phyloP scores from a whole-genome alignment of 2,888 invertebrate genomes.

The Mactromeris polynyma region DNA sequence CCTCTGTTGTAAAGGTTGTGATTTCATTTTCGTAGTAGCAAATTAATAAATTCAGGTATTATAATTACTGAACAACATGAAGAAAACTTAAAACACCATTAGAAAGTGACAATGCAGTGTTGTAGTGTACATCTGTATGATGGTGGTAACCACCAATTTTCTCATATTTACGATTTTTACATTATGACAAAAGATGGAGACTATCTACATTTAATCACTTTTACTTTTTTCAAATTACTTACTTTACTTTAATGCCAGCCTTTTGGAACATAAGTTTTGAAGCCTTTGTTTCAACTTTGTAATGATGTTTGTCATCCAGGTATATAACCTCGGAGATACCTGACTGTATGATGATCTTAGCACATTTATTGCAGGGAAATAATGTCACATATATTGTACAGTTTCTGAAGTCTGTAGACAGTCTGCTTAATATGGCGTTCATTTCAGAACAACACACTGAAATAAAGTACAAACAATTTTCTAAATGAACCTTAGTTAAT shows the following conservation, averaged over 20 bases:
- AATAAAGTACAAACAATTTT: conserved; percentile 26
- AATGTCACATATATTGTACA: conserved; percentile 95
- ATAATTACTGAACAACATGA: no score
- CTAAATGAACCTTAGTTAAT: no score
- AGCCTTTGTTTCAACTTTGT: conserved; percentile 89
- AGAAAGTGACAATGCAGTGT: no score
- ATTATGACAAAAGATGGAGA: no score
- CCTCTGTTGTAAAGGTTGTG: no score
- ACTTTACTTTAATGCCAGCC: conserved; percentile 86
- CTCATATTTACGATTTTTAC: no score
- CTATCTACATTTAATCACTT: no score
- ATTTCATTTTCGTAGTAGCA: no score
- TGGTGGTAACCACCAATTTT: no score
- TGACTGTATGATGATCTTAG: conserved; percentile 97
- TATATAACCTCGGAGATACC: conserved; percentile 92
- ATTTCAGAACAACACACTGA: conserved; percentile 98
- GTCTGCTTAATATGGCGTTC: conserved; percentile 97
- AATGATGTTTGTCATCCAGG: conserved; percentile 92
- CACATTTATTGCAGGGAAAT: conserved; percentile 99
- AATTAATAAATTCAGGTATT: no score
- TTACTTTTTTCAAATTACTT: background rate
- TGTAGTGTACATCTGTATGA: no score
- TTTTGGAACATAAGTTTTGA: conserved; percentile 59
- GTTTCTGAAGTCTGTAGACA: conserved; percentile 91
- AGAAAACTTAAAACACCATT: no score